A percentile compares a stretch with the other conserved stretches of the same genome.
phyloP scores from a whole-genome alignment of 2,797 vertebrate species.

The Microctenopoma lineatum region DNA sequence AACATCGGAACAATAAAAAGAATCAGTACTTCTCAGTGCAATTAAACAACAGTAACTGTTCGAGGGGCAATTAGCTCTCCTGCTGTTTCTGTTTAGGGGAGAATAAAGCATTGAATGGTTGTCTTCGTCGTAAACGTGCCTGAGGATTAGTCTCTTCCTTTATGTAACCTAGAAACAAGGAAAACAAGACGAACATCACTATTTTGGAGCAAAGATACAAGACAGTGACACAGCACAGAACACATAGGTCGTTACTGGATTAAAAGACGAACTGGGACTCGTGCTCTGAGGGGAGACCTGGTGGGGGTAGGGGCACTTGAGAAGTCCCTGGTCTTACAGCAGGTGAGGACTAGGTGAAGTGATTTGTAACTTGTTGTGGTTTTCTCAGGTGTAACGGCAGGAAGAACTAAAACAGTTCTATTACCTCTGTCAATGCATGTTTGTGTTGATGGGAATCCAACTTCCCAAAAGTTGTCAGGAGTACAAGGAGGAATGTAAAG shows the following conservation, averaged over 20 bases:
- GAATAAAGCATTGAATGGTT: conserved; percentile 90
- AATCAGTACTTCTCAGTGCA: not conserved
- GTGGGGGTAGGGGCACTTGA: no score
- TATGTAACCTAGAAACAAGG: conserved; percentile 88
- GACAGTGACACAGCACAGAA: no score
- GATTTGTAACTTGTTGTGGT: not conserved
- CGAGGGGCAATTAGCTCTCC: conserved; percentile 70
- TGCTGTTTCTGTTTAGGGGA: conserved; percentile 88
- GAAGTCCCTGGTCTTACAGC: no score
- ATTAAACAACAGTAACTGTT: not conserved
- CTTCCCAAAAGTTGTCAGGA: conserved; percentile 98
- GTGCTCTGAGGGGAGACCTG: no score
- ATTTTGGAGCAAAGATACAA: no score
- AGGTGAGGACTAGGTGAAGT: no score
- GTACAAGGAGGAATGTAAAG: conserved; percentile 92
- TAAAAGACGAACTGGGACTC: no score
- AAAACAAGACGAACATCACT: not conserved
- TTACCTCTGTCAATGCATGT: conserved; percentile 94
- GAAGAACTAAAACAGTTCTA: no score
- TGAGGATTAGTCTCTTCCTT: conserved; percentile 89
- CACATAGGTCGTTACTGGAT: no score
- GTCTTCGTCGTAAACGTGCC: conserved; percentile 87
- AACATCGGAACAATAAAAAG: not conserved
- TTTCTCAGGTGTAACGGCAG: not conserved
- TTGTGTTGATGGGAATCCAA: conserved; percentile 97